Percentiles rank a stretch among this genome's conserved stretches.
These are phyloP conservation scores for Arbacia lixula DNA, from an alignment of 53 echinoderm and acorn worm genomes.

Conservation along the genomic window DNA sequence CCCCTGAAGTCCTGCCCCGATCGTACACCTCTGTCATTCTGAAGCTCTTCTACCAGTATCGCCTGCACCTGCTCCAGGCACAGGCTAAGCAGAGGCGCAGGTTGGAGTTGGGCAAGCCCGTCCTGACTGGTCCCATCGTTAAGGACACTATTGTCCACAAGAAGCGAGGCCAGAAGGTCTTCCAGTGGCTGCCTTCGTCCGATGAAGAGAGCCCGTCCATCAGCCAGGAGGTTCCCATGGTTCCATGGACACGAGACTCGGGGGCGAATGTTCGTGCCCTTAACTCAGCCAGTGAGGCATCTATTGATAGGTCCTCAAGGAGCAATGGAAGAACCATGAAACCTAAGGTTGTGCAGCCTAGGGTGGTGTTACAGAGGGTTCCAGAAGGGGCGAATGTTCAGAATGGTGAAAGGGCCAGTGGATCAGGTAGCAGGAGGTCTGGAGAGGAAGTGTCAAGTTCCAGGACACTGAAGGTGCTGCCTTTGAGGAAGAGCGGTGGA, in stretches of 20 bases:
- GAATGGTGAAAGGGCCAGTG: neutral
- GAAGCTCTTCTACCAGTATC: conserved; percentile 74
- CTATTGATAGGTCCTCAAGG: neutral
- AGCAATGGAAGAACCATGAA: neutral
- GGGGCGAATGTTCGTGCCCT: neutral
- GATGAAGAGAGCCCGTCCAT: conserved; percentile 19
- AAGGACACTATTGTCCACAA: conserved; percentile 64
- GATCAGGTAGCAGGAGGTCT: neutral
- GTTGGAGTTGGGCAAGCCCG: conserved; percentile 63
- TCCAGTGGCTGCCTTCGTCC: conserved; percentile 21
- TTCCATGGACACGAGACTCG: neutral
- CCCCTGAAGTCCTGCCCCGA: conserved; percentile 33
- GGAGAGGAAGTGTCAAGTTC: conserved; percentile 36
- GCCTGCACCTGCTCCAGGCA: conserved; percentile 51
- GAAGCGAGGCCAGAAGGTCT: conserved; percentile 68
- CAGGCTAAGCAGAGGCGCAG: conserved; percentile 52
- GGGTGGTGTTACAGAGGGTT: neutral
- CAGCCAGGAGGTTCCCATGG: conserved; percentile 1
- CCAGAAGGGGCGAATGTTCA: neutral
- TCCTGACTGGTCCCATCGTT: conserved; percentile 67
- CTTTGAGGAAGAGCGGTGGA: neutral
- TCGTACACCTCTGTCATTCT: conserved; percentile 74
- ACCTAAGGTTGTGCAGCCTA: conserved; percentile 16
- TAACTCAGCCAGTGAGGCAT: conserved; percentile 7
- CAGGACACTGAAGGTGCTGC: conserved; percentile 19